Evolutionary conservation across 2,113 vertebrate genomes (phyloP).

Genomic region (Calyptommatus sinebrachiatus): DNA sequence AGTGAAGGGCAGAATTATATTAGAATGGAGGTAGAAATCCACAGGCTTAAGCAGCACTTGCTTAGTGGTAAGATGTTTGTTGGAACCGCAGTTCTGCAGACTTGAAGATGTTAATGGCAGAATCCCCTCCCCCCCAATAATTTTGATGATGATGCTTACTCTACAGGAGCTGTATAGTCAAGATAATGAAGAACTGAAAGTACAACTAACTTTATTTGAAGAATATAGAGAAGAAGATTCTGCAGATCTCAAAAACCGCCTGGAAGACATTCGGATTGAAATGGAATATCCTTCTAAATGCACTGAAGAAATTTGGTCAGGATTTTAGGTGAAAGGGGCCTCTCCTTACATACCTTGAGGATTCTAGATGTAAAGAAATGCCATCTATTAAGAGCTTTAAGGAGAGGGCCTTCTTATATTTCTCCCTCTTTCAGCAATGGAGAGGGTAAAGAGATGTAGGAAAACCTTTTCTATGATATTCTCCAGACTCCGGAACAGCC

Average conservation of each 20-base stretch:
- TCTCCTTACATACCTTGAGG: background rate
- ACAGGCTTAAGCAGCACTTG: background rate
- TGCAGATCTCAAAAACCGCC: constrained; percentile 80
- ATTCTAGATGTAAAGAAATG: background rate
- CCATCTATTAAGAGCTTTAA: too few relatives aligned
- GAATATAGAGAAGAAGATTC: constrained; percentile 88
- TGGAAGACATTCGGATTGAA: constrained; percentile 87
- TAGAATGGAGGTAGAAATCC: background rate
- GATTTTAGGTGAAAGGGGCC: background rate
- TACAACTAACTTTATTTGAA: constrained; percentile 86
- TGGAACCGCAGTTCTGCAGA: constrained; percentile 22
- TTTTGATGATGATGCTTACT: constrained; percentile 17
- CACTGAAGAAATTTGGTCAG: background rate
- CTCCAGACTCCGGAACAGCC: too few relatives aligned
- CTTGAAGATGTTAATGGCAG: background rate
- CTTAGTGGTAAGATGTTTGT: background rate
- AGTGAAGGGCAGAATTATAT: too few relatives aligned
- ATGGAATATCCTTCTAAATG: constrained; percentile 90
- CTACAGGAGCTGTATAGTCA: constrained; percentile 79
- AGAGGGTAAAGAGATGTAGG: too few relatives aligned
- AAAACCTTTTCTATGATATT: too few relatives aligned
- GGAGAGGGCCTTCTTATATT: too few relatives aligned
- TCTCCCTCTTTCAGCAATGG: too few relatives aligned
- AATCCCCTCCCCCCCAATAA: background rate
- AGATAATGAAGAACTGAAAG: constrained; percentile 87